These are phyloP conservation scores for Suricata suricatta DNA, from an alignment of 2,113 vertebrate species.

Conservation along the genomic window DNA sequence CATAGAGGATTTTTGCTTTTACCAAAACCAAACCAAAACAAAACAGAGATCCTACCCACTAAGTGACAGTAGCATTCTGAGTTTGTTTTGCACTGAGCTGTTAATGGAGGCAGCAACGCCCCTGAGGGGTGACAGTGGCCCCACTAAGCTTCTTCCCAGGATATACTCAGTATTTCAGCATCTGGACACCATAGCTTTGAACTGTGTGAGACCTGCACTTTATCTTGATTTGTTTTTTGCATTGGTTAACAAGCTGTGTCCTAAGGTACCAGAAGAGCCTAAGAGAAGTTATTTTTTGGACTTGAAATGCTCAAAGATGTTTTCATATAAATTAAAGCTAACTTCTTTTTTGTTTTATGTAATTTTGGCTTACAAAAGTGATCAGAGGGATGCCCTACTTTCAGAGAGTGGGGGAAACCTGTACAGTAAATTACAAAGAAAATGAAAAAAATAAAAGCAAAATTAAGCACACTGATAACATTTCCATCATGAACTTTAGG, in stretches of 20 bases:
- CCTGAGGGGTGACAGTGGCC: background rate
- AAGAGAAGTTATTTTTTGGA: background rate
- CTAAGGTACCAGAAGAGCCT: background rate
- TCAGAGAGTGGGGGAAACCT: background rate
- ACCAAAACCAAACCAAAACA: background rate
- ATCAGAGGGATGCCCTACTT: background rate
- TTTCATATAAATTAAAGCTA: background rate
- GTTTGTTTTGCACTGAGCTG: background rate
- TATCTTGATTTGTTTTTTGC: background rate
- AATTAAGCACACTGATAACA: background rate
- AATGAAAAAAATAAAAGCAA: slow-evolving; percentile 1
- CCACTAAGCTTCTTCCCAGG: background rate
- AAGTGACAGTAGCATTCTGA: background rate
- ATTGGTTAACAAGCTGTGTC: background rate
- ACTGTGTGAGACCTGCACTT: background rate
- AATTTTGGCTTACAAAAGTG: background rate
- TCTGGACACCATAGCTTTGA: background rate
- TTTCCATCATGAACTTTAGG: background rate
- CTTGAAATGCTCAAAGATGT: background rate
- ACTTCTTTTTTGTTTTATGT: background rate
- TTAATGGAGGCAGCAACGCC: background rate
- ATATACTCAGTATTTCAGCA: background rate
- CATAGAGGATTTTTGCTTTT: background rate
- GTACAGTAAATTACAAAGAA: background rate
- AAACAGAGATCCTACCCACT: too few relatives aligned